A percentile compares a stretch with the other conserved stretches of the same genome.
Conservation (phyloP, 2,888 invertebrate genomes). For the Eudemis profundana region DNA sequence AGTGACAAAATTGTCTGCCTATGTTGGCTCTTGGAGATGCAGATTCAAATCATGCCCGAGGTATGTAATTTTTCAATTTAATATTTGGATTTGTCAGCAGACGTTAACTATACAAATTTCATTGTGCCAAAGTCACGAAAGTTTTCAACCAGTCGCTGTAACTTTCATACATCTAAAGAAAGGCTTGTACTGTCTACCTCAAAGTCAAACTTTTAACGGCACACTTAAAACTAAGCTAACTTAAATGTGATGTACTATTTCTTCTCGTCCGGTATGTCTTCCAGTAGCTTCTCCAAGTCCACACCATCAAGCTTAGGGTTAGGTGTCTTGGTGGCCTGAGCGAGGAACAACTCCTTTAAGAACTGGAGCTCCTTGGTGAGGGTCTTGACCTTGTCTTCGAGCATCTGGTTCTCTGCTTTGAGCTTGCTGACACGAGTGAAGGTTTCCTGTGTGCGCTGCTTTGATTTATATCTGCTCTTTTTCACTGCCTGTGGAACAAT, state of each 20-base stretch:
- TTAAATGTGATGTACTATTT: conserved; percentile 47
- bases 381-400: conserved; percentile 92
- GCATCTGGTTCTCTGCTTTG: conserved; percentile 91
- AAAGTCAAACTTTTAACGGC: too few species aligned
- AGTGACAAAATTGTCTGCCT: too few species aligned
- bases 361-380: conserved; percentile 92
- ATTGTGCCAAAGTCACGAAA: too few species aligned
- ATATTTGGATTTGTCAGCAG: too few species aligned
- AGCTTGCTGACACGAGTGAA: conserved; percentile 90
- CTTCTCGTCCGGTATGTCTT: conserved; percentile 80
- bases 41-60: too few species aligned
- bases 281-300: conserved; percentile 84
- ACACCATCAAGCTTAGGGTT: conserved; percentile 84
- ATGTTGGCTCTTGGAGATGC: too few species aligned
- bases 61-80: too few species aligned
- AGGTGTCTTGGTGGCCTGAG: conserved; percentile 89
- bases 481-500: conserved; percentile 89
- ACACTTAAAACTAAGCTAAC: not conserved
- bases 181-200: too few species aligned
- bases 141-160: too few species aligned
- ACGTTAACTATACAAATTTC: too few species aligned
- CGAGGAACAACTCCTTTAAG: conserved; percentile 92
- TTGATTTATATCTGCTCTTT: conserved; percentile 91
- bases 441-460: conserved; percentile 91
- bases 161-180: too few species aligned